These are phyloP conservation scores for Chaunax sp. DNA, from an alignment of 2,797 vertebrate species.

Conservation along the genomic window DNA sequence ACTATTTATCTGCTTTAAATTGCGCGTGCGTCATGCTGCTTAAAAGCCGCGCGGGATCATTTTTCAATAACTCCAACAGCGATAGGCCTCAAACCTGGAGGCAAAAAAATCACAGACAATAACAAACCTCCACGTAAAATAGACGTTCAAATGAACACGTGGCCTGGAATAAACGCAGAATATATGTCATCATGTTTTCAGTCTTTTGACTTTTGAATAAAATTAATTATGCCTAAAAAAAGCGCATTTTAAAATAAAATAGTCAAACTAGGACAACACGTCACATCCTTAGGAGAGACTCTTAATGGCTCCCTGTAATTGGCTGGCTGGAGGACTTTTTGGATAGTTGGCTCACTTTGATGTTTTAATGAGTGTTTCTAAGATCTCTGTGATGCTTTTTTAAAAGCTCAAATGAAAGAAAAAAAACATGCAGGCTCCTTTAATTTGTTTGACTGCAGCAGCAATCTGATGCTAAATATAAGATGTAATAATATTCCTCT, in stretches of 20 bases:
- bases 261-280: conserved; percentile 7
- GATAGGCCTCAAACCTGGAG: conserved; percentile 38
- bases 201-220: no score
- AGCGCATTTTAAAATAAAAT: conserved; percentile 35
- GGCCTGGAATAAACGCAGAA: background rate
- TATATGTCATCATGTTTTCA: no score
- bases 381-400: conserved; percentile 53
- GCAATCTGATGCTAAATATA: background rate
- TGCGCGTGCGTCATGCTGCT: conserved; percentile 25
- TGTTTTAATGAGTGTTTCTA: conserved; percentile 77
- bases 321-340: conserved; percentile 60
- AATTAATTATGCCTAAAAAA: conserved; percentile 12
- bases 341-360: conserved; percentile 78
- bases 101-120: conserved; percentile 26
- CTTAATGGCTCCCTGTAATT: conserved; percentile 60
- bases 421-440: conserved; percentile 6
- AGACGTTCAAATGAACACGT: background rate
- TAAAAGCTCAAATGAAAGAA: conserved; percentile 38
- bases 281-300: conserved; percentile 50
- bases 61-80: conserved; percentile 6
- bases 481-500: no score
- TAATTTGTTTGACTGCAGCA: conserved; percentile 29
- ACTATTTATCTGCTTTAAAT: conserved; percentile 28
- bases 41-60: conserved; percentile 26
- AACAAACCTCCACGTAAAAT: background rate